These are phyloP conservation scores for Altica lythri DNA, from an alignment of 2,888 invertebrate species.

Conservation along the genomic window DNA sequence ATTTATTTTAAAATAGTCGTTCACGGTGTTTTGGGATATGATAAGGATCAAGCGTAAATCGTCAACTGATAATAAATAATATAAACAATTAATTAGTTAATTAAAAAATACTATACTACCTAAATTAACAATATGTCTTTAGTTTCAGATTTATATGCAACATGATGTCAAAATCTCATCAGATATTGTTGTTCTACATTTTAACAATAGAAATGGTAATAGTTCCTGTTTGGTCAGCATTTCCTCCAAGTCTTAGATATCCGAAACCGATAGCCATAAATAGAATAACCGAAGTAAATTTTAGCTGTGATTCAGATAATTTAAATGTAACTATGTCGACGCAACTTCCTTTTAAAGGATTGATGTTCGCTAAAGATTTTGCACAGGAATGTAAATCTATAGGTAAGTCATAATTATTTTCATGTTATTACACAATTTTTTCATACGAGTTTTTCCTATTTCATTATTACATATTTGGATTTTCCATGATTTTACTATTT, in stretches of 20 bases:
- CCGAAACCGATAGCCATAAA: slow-evolving; percentile 54
- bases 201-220: slow-evolving; percentile 24
- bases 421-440: too few species aligned
- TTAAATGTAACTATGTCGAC: slow-evolving; percentile 67
- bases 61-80: too few species aligned
- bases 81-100: too few species aligned
- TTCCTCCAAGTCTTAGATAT: slow-evolving; percentile 43
- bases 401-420: slow-evolving; percentile 56
- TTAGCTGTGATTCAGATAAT: slow-evolving; percentile 67
- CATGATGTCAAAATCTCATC: slow-evolving; percentile 30
- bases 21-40: too few species aligned
- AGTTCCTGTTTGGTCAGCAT: slow-evolving; percentile 37
- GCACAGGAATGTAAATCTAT: slow-evolving; percentile 70
- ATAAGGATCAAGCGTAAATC: too few species aligned
- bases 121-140: background rate
- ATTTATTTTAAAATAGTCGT: too few species aligned
- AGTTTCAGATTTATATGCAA: slow-evolving; percentile 36
- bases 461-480: too few species aligned
- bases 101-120: background rate
- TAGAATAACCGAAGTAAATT: slow-evolving; percentile 63
- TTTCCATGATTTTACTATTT: too few species aligned
- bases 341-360: slow-evolving; percentile 70
- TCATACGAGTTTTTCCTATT: too few species aligned
- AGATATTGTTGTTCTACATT: slow-evolving; percentile 27
- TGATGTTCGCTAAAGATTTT: slow-evolving; percentile 77